These are phyloP conservation scores for Parus major DNA, from an alignment of 2,113 vertebrate genomes.

Conservation along the genomic window DNA sequence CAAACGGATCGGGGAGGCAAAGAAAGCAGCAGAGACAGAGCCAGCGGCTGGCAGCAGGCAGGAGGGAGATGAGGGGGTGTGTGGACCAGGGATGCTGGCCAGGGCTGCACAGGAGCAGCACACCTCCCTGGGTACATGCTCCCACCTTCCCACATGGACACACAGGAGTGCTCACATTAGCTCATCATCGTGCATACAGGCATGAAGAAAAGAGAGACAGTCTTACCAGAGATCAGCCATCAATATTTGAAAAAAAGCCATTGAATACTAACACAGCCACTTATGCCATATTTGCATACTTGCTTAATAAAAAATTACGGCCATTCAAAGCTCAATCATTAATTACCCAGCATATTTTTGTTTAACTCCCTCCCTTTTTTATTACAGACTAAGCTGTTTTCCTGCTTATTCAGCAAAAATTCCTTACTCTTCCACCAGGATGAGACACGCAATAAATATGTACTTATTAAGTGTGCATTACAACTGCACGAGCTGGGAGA, in stretches of 20 bases:
- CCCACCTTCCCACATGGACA: neutral
- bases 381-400: constrained; percentile 58
- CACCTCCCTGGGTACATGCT: fast-evolving
- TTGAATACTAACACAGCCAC: neutral
- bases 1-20: neutral
- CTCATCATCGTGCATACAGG: neutral
- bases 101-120: neutral
- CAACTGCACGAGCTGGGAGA: constrained; percentile 34
- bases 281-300: constrained; percentile 66
- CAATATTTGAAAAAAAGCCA: neutral
- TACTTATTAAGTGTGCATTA: constrained; percentile 61
- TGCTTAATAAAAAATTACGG: constrained; percentile 77
- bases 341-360: constrained; percentile 67
- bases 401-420: constrained; percentile 65
- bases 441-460: constrained; percentile 51
- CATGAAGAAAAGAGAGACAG: neutral
- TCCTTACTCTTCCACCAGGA: neutral
- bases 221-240: neutral
- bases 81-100: neutral
- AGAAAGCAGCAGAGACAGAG: constrained; percentile 3
- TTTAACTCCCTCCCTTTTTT: constrained; percentile 29
- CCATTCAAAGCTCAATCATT: constrained; percentile 68
- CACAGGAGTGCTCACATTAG: fast-evolving
- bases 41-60: neutral
- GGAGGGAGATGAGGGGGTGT: neutral